Conservation (phyloP, 2,888 invertebrate genomes). For the Polydrusus pterygomalis region DNA sequence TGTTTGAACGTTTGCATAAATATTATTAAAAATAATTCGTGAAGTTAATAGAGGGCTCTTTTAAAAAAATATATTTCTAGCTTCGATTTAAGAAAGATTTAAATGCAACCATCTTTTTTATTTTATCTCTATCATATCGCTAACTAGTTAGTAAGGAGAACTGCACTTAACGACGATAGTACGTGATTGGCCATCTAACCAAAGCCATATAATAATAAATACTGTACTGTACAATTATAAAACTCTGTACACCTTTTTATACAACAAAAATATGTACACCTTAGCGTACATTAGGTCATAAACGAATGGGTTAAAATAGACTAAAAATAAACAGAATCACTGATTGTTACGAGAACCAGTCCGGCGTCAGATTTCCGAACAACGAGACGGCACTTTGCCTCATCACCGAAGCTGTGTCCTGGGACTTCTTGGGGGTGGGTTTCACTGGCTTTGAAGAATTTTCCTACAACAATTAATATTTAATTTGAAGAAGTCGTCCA, state of each 20-base stretch:
- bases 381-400: conserved; percentile 84
- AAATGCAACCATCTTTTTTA: too few species aligned
- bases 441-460: conserved; percentile 54
- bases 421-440: conserved; percentile 64
- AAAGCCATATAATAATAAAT: conserved; percentile 52
- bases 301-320: conserved; percentile 23
- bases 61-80: too few species aligned
- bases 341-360: conserved; percentile 80
- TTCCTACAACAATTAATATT: conserved; percentile 33
- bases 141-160: too few species aligned
- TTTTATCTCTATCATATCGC: too few species aligned
- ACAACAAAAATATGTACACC: conserved; percentile 38
- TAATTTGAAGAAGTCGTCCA: too few species aligned
- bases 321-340: conserved; percentile 20
- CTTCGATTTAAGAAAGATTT: too few species aligned
- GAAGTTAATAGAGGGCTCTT: too few species aligned
- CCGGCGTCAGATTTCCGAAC: conserved; percentile 87
- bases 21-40: too few species aligned
- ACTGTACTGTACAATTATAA: conserved; percentile 58
- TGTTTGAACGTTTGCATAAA: too few species aligned
- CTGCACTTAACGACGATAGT: too few species aligned
- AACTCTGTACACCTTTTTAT: conserved; percentile 55
- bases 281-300: conserved; percentile 40
- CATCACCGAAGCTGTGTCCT: conserved; percentile 76
- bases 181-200: too few species aligned